Base-by-base conservation (phyloP, 2,888 invertebrate species). In the Patella ulyssiponensis region DNA sequence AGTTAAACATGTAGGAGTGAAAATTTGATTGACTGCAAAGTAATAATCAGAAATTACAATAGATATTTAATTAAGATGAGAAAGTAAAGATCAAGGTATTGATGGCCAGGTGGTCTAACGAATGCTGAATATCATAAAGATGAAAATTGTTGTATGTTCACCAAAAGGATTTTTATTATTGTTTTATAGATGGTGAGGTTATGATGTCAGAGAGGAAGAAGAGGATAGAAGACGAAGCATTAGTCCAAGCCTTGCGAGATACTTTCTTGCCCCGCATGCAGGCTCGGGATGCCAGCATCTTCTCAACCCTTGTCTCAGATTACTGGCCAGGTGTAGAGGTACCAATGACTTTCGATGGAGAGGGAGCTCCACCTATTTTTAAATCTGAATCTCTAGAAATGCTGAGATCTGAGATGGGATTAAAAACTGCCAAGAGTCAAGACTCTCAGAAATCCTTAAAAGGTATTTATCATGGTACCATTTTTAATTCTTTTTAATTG, bases 221-320 rank as follows among this genome's bases (percentile, higher is more conserved):
- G 2, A 75, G 77, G 17, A 80, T 86, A 53, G 89, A 89, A 75
- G 88, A 89, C 74, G 82, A 85, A 73, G 86, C 90, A 1, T 73
- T 91, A 51, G 90, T 90, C 17, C 86, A 83, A 5, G 88, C 90
- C 4, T 81, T 91, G 3, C 80, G 89, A 5, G 89, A 90, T 84
- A 86, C 88, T 9, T 88, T 90, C 85, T 81, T 91, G 74, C 90
- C 91, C 0, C 83, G 90, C 15, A 86, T 91, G 81, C 82, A 84
- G 53, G 85, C 88, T 20, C 76, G 89, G 51, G 89, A 90, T 81
- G 86, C 88, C 77, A 88, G 87, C 75, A 82, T 90, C 5, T 90
- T 91, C 80, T 81, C 88, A 23, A 88, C 87, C 44, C 78, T 89
- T 15, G 77, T 90, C 7, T 80, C 80, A 17, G 90, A 91, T 79